These are phyloP conservation scores for Dioctria linearis DNA, from an alignment of 2,888 invertebrate species.

Conservation along the genomic window DNA sequence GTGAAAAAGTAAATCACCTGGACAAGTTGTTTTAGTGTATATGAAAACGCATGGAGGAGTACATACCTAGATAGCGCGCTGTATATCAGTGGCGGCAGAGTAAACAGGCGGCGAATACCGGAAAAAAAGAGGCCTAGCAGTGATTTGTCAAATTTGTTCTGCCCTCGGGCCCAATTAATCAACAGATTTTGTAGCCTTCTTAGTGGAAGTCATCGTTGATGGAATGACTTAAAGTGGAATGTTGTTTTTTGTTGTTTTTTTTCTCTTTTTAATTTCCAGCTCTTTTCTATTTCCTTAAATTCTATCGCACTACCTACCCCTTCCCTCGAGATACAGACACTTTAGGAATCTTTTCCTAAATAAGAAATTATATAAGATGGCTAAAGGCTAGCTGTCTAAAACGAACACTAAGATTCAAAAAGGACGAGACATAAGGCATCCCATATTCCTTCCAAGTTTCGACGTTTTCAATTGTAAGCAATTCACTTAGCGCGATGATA, in stretches of 20 bases:
- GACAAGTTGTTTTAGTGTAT: neutral
- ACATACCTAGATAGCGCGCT: neutral
- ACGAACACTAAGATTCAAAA: neutral
- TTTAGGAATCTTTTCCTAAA: too few species aligned
- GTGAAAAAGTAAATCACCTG: slow-evolving; percentile 57
- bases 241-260: neutral
- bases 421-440: slow-evolving; percentile 19
- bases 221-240: slow-evolving; percentile 13
- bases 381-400: neutral
- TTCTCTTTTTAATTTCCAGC: neutral
- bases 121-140: slow-evolving; percentile 42
- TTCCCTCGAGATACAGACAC: too few species aligned
- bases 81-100: slow-evolving; percentile 47
- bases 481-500: slow-evolving; percentile 32
- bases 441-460: neutral
- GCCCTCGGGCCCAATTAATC: slow-evolving; percentile 57
- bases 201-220: slow-evolving; percentile 1
- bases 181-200: slow-evolving; percentile 23
- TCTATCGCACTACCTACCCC: neutral
- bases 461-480: slow-evolving; percentile 14
- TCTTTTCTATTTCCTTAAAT: neutral
- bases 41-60: neutral
- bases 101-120: slow-evolving; percentile 25
- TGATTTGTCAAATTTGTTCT: slow-evolving; percentile 59
- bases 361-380: too few species aligned